Base-by-base conservation (phyloP, 1,140 invertebrate species). In the Sarcophaga peregrina region DNA sequence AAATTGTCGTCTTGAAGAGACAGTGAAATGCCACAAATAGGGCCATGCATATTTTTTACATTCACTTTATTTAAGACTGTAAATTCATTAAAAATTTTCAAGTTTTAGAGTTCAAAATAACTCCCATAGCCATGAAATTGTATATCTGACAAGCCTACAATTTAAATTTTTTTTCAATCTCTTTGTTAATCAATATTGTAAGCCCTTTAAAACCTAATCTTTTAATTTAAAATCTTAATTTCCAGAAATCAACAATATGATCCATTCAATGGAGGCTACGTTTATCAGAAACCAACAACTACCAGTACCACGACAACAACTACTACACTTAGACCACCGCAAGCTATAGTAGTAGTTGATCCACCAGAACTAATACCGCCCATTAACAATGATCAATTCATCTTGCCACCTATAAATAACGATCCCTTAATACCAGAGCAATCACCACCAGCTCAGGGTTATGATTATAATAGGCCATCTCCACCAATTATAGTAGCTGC, bases 321-420 rank as follows among this genome's bases (percentile, higher is more conserved):
- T 46, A 82, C 80, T 47, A 86, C 85, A 0, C 84, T 82, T 1
- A 83, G 85, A 1, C 48, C 75, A 9, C 82, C 83, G 8, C 47
- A 13, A 52, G 87, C 88, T 15, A 89, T 89, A 13, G 58, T 87
- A 4, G 88, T 89, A 0, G 84, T 84, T 0, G 84, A 85, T 8
- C 85, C 87, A 8, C 75, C 81, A 0, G 85, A 85, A 45, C 83
- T 80, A 46, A n/a, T 81, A 13, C 47, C 47, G 20, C 75, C 75
- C n/a, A 52, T 78, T 50, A 25, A 50, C 9, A 37, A 78, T 50
- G 25, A 72, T 10, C 76, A 76, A 0, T 58, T 73, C 10, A 45
- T 45, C 5, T 48, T 73, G 20, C 62, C 68, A n/a, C 72, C 83
- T 0, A 46, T 48, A 17, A 78, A 80, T 37, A 83, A 68, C 4